phyloP scores from a whole-genome alignment of 2,113 vertebrate species.

The Myanophis thanlyinensis region DNA sequence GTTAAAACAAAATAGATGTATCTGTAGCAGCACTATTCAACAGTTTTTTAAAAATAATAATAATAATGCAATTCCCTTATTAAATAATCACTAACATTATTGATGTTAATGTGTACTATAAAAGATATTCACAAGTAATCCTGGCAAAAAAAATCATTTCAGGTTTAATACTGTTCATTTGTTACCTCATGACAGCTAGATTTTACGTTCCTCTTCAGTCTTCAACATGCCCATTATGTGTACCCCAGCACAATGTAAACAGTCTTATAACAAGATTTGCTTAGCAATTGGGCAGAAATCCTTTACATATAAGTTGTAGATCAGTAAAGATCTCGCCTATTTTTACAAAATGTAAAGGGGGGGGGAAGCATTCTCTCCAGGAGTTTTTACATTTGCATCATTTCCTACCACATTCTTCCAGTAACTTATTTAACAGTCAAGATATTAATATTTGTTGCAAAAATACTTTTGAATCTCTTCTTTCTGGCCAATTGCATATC shows the following conservation, averaged over 20 bases:
- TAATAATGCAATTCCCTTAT: neutral
- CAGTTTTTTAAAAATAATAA: neutral
- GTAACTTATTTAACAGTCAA: neutral
- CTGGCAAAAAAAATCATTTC: neutral
- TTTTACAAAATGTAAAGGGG: neutral
- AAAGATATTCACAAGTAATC: fast-evolving
- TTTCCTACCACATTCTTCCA: neutral
- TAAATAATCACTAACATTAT: neutral
- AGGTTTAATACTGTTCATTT: neutral
- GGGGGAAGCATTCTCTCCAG: neutral
- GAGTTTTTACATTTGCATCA: neutral
- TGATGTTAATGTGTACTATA: neutral
- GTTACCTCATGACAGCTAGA: neutral
- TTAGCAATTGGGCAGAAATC: neutral
- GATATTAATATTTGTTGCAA: neutral
- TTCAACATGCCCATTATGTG: neutral
- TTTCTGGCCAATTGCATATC: neutral
- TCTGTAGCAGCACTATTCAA: neutral
- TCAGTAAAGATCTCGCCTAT: neutral
- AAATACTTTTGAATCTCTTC: neutral
- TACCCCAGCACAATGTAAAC: neutral
- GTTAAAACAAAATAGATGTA: neutral
- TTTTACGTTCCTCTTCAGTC: neutral
- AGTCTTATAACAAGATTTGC: neutral
- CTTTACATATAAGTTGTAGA: neutral